These are phyloP conservation scores for Ptilodon capucinus DNA, from an alignment of 2,888 invertebrate genomes.

Conservation along the genomic window DNA sequence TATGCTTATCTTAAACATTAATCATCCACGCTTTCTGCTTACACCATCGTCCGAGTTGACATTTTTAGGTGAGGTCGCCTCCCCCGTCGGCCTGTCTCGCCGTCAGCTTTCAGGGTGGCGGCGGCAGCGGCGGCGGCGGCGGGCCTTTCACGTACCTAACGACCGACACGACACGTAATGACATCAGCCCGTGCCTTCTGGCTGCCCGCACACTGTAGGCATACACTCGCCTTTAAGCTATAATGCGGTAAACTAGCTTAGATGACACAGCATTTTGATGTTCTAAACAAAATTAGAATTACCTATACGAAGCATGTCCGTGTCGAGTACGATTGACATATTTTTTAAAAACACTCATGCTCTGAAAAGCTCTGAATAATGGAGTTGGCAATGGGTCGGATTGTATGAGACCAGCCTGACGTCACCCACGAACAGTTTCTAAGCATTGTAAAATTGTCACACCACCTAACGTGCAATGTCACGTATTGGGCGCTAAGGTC, in stretches of 20 bases:
- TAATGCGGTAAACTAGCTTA: background rate
- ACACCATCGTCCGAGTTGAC: background rate
- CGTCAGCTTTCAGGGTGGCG: background rate
- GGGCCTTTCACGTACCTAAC: slow-evolving; percentile 1
- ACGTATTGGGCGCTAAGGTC: background rate
- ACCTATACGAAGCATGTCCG: background rate
- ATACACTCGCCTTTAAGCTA: background rate
- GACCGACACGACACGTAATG: slow-evolving; percentile 1
- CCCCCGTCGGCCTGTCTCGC: background rate
- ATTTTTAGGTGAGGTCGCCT: background rate
- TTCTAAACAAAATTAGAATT: background rate
- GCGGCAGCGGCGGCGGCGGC: background rate
- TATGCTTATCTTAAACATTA: background rate
- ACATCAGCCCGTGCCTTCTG: background rate
- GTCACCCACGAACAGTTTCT: background rate
- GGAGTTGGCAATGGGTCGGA: background rate
- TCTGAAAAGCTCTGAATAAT: background rate
- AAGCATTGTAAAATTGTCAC: background rate
- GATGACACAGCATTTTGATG: background rate
- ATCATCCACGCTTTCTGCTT: background rate
- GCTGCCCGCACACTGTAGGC: background rate
- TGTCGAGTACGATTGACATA: background rate
- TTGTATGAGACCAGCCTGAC: background rate
- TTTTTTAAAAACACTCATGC: background rate
- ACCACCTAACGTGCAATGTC: background rate